A percentile compares a stretch with the other conserved stretches of the same genome.
These are phyloP conservation scores for Anneissia japonica DNA, from an alignment of 35 echinoderm and acorn worm species.

Conservation along the genomic window DNA sequence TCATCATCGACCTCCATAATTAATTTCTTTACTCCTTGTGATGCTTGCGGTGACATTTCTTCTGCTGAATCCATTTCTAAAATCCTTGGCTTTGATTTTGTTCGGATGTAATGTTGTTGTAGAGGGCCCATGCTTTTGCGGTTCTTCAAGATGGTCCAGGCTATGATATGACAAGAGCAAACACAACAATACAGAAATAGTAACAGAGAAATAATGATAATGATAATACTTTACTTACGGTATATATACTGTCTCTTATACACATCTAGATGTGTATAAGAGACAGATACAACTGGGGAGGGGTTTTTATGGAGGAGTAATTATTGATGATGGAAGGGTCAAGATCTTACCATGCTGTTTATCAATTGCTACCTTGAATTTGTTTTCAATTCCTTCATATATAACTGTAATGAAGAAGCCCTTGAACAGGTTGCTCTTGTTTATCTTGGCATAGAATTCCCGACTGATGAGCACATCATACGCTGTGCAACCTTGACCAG, in stretches of 20 bases:
- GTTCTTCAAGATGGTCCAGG: conserved; percentile 76
- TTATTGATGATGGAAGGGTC: not conserved
- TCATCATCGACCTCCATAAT: not conserved
- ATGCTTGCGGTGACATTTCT: not conserved
- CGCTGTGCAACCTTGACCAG: conserved; percentile 87
- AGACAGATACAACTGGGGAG: too few species aligned
- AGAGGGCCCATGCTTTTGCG: conserved; percentile 74
- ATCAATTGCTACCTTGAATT: conserved; percentile 69
- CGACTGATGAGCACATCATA: conserved; percentile 91
- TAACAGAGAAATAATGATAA: too few species aligned
- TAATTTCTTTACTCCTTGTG: conserved; percentile 30
- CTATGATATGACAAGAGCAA: conserved; percentile 36
- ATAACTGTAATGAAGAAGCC: conserved; percentile 86
- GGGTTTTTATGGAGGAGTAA: too few species aligned
- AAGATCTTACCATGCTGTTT: not conserved
- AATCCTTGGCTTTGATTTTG: conserved; percentile 93
- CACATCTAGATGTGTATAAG: too few species aligned
- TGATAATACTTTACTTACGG: too few species aligned
- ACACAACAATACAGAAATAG: too few species aligned
- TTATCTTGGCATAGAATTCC: conserved; percentile 67
- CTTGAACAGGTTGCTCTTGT: conserved; percentile 73
- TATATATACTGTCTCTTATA: too few species aligned
- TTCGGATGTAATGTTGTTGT: conserved; percentile 69
- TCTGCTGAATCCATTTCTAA: conserved; percentile 33
- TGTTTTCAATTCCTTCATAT: conserved; percentile 80